phyloP scores from a whole-genome alignment of 2,888 invertebrate species.

The Papilio gigon region DNA sequence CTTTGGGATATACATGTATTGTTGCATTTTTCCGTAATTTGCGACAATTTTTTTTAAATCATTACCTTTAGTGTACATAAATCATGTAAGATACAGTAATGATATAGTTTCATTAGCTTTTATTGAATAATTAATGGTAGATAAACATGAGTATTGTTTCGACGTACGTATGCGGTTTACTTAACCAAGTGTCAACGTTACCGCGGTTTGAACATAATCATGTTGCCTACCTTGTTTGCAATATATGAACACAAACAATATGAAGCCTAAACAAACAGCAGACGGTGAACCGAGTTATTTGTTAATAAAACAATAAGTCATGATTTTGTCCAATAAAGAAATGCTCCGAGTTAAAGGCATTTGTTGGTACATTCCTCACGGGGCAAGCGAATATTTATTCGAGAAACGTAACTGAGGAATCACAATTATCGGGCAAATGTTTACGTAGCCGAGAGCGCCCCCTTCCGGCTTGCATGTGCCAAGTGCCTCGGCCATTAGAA shows the following conservation, averaged over 20 bases:
- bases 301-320: conserved; percentile 72
- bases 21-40: too few relatives aligned
- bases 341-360: conserved; percentile 71
- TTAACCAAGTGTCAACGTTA: conserved; percentile 38
- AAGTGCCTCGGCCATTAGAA: conserved; percentile 69
- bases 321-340: conserved; percentile 75
- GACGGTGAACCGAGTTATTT: conserved; percentile 60
- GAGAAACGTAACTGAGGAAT: conserved; percentile 72
- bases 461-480: conserved; percentile 65
- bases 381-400: conserved; percentile 72
- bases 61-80: too few relatives aligned
- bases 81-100: neutral
- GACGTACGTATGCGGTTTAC: conserved; percentile 29
- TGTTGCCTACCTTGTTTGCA: conserved; percentile 31
- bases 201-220: conserved; percentile 34
- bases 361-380: conserved; percentile 62
- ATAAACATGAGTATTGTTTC: conserved; percentile 30
- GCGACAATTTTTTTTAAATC: too few relatives aligned
- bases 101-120: neutral
- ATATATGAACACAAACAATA: conserved; percentile 40
- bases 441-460: conserved; percentile 71
- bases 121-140: conserved; percentile 21
- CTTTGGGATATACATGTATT: too few relatives aligned
- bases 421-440: conserved; percentile 80
- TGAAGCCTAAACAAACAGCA: conserved; percentile 42